These are phyloP conservation scores for Leptinotarsa juncta DNA, from an alignment of 2,888 invertebrate genomes.

Conservation along the genomic window DNA sequence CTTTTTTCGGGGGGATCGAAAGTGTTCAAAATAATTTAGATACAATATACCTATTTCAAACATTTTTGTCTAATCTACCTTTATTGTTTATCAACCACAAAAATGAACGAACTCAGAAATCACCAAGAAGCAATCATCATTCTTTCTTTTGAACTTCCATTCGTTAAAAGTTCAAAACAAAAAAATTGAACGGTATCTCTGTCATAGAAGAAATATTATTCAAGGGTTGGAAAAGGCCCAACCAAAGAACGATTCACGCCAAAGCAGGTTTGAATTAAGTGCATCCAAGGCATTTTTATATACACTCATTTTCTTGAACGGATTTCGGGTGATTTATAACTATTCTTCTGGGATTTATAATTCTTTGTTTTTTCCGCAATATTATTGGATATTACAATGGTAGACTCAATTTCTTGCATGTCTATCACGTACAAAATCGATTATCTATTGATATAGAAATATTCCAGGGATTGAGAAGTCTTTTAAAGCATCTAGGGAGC, in stretches of 20 bases:
- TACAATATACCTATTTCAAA: too few relatives aligned
- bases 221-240: background rate
- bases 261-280: slow-evolving; percentile 11
- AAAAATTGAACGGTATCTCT: background rate
- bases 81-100: too few relatives aligned
- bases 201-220: slow-evolving; percentile 3
- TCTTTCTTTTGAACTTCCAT: background rate
- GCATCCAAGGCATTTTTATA: slow-evolving; percentile 1
- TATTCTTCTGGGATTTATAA: background rate
- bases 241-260: slow-evolving; percentile 6
- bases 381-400: background rate
- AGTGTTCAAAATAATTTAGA: too few relatives aligned
- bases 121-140: background rate
- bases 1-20: too few relatives aligned
- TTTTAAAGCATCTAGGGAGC: background rate
- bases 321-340: slow-evolving; percentile 9
- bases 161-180: background rate
- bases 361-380: background rate
- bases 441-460: background rate
- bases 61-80: too few relatives aligned
- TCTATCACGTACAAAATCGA: background rate
- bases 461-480: background rate
- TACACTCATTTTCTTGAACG: background rate
- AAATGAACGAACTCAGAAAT: background rate
- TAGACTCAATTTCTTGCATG: background rate